These are phyloP conservation scores for Phyllostomus discolor DNA, from an alignment of 2,113 vertebrate species.

Conservation along the genomic window DNA sequence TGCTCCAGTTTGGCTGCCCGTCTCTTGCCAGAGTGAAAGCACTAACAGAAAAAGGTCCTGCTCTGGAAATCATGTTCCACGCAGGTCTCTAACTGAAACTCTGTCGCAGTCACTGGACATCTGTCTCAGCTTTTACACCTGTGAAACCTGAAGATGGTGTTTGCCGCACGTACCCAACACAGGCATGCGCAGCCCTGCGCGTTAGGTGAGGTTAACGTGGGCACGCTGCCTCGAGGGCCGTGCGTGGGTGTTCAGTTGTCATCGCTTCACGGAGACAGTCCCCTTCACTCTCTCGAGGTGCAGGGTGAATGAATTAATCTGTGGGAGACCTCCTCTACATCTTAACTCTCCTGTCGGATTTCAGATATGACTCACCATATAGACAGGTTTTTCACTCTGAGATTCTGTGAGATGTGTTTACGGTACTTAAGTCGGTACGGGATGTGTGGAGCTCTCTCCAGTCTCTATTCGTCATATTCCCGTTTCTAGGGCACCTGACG, in stretches of 20 bases:
- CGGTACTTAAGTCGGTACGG: not conserved
- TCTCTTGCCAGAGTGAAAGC: not conserved
- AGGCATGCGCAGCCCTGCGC: too few relatives aligned
- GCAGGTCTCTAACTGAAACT: not conserved
- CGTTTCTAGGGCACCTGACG: not conserved
- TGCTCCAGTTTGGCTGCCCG: not conserved
- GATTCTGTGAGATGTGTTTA: not conserved
- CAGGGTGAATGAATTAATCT: not conserved
- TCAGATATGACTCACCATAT: not conserved
- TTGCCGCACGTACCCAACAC: not conserved
- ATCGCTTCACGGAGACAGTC: not conserved
- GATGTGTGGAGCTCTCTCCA: not conserved
- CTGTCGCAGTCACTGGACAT: not conserved
- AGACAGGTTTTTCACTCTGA: not conserved
- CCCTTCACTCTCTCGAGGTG: not conserved
- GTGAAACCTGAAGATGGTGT: not conserved
- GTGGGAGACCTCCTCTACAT: not conserved
- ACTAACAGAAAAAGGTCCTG: not conserved
- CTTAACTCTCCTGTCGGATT: conserved; percentile 1
- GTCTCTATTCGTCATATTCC: not conserved
- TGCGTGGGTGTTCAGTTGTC: not conserved
- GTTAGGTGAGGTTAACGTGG: not conserved
- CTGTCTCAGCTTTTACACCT: not conserved
- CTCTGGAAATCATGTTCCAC: not conserved
- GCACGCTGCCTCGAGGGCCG: not conserved